These are phyloP conservation scores for Drosophila trichaetosa DNA, from an alignment of 2,888 invertebrate species.

Conservation along the genomic window DNA sequence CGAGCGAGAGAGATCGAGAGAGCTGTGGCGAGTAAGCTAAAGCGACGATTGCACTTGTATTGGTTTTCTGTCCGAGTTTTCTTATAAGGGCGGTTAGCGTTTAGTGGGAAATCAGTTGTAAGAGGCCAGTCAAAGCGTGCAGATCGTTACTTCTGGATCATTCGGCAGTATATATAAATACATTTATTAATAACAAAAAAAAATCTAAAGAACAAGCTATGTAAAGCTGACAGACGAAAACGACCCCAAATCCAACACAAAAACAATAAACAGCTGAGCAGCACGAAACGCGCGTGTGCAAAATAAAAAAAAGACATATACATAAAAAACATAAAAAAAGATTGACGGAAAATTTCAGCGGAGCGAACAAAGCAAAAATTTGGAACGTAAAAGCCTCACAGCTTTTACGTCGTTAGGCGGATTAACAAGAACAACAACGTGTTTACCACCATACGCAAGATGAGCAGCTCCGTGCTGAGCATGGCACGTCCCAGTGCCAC, in stretches of 20 bases:
- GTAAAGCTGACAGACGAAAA: slow-evolving; percentile 22
- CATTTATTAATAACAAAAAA: not conserved
- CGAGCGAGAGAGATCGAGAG: slow-evolving; percentile 29
- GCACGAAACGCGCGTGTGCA: slow-evolving; percentile 71
- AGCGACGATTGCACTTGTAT: slow-evolving; percentile 49
- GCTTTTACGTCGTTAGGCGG: slow-evolving; percentile 51
- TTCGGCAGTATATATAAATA: slow-evolving; percentile 5
- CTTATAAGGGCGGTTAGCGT: slow-evolving; percentile 68
- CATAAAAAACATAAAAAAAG: slow-evolving; percentile 33
- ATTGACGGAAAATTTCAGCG: slow-evolving; percentile 71
- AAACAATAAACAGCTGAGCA: slow-evolving; percentile 70
- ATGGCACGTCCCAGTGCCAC: slow-evolving; percentile 70
- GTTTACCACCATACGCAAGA: slow-evolving; percentile 43
- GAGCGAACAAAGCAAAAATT: slow-evolving; percentile 26
- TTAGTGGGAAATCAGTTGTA: slow-evolving; percentile 73
- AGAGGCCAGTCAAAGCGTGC: slow-evolving; percentile 59
- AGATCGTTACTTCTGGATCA: slow-evolving; percentile 47
- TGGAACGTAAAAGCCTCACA: slow-evolving; percentile 37
- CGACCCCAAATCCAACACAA: slow-evolving; percentile 33
- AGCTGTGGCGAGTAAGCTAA: slow-evolving; percentile 12
- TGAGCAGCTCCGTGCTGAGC: slow-evolving; percentile 81
- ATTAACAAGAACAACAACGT: slow-evolving; percentile 8
- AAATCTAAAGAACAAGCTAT: slow-evolving; percentile 6
- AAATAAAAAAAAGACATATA: slow-evolving; percentile 52
- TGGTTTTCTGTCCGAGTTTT: slow-evolving; percentile 67